Evolutionary conservation across 1,140 invertebrate genomes (phyloP).

Genomic region (Gryllus bimaculatus): DNA sequence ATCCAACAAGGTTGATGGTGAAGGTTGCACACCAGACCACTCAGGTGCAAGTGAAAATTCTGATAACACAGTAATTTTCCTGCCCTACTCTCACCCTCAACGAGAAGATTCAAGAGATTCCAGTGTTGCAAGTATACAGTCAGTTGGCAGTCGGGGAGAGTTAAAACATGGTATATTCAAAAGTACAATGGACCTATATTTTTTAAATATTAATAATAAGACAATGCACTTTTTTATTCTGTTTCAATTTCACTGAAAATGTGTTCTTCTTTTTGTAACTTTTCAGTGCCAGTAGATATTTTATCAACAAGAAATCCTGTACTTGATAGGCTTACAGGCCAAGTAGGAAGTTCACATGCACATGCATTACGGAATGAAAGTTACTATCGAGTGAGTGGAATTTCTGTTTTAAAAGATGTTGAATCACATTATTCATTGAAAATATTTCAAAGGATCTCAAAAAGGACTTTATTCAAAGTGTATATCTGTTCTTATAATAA

Average conservation of each 20-base stretch:
- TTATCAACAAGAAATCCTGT: constrained; percentile 57
- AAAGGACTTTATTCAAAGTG: too few species aligned
- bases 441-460: too few species aligned
- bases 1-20: constrained; percentile 21
- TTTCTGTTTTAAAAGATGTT: constrained; percentile 14
- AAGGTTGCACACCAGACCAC: constrained; percentile 29
- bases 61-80: constrained; percentile 51
- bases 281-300: not conserved
- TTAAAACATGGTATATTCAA: not conserved
- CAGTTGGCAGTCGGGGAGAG: not conserved
- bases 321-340: constrained; percentile 70
- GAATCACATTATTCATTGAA: too few species aligned
- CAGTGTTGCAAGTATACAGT: not conserved
- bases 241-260: not conserved
- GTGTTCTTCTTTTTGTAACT: not conserved
- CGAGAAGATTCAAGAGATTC: not conserved
- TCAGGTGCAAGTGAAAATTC: constrained; percentile 46
- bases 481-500: too few species aligned
- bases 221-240: not conserved
- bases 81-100: constrained; percentile 23
- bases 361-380: constrained; percentile 63
- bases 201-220: not conserved
- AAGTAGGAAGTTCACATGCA: constrained; percentile 39
- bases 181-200: not conserved
- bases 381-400: constrained; percentile 51